phyloP scores from a whole-genome alignment of 1,140 invertebrate genomes.

The Drosophila rufa region DNA sequence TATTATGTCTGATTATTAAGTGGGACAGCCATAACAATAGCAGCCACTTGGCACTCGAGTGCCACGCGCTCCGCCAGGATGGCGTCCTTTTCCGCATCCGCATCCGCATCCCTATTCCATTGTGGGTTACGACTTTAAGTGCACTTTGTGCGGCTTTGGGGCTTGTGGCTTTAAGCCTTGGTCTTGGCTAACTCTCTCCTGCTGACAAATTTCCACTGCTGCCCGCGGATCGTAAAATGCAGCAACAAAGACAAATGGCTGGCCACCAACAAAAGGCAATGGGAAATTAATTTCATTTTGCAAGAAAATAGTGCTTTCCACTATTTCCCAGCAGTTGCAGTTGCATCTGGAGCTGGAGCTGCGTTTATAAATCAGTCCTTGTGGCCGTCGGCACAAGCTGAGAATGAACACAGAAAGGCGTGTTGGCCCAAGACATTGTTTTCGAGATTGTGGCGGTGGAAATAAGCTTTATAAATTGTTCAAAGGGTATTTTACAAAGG shows the following conservation, averaged over 20 bases:
- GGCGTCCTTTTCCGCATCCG: slow-evolving; percentile 11
- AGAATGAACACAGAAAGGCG: slow-evolving; percentile 5
- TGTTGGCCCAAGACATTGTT: background rate
- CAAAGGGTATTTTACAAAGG: background rate
- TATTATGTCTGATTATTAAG: slow-evolving; percentile 79
- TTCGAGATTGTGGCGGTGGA: background rate
- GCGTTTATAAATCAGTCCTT: slow-evolving; percentile 51
- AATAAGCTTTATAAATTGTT: background rate
- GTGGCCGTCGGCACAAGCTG: slow-evolving; percentile 4
- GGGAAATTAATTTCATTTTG: slow-evolving; percentile 76
- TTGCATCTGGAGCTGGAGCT: slow-evolving; percentile 25
- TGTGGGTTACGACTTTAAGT: slow-evolving; percentile 53
- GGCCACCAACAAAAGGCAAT: slow-evolving; percentile 68
- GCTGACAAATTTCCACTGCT: slow-evolving; percentile 68
- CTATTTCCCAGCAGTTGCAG: slow-evolving; percentile 24
- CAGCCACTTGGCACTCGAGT: slow-evolving; percentile 47
- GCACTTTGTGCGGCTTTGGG: slow-evolving; percentile 53
- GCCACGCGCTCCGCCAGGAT: slow-evolving; percentile 15
- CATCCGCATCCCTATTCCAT: background rate
- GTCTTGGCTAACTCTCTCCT: slow-evolving; percentile 37
- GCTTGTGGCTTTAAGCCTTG: slow-evolving; percentile 38
- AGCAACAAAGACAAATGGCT: slow-evolving; percentile 69
- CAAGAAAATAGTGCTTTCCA: slow-evolving; percentile 31
- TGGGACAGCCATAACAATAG: slow-evolving; percentile 73
- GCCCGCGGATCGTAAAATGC: slow-evolving; percentile 61